Evolutionary conservation across 2,797 vertebrate genomes (phyloP).

Genomic region (Anguilla pacifica): DNA sequence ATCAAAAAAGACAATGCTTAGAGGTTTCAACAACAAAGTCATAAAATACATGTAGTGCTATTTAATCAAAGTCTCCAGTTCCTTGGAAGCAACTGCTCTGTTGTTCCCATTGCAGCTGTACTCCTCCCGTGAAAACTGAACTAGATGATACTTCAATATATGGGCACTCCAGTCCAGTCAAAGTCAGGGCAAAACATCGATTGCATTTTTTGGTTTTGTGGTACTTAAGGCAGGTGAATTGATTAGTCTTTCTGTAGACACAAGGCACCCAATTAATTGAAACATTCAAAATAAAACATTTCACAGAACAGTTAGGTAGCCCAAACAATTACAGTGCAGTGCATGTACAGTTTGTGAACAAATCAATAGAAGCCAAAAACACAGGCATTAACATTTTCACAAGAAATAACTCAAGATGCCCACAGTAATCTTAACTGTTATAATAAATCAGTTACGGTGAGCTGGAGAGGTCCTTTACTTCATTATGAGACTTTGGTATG

Average conservation of each 20-base stretch:
- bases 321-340: slow-evolving; percentile 41
- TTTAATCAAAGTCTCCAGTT: slow-evolving; percentile 3
- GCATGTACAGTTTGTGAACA: slow-evolving; percentile 20
- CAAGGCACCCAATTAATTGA: slow-evolving; percentile 57
- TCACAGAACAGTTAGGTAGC: slow-evolving; percentile 41
- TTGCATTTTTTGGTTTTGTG: slow-evolving; percentile 53
- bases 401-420: slow-evolving; percentile 25
- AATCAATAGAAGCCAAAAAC: slow-evolving; percentile 25
- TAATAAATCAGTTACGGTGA: slow-evolving; percentile 29
- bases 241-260: slow-evolving; percentile 58
- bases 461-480: slow-evolving; percentile 21
- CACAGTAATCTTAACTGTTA: slow-evolving; percentile 30
- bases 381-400: slow-evolving; percentile 29
- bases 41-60: neutral
- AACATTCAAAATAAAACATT: slow-evolving; percentile 41
- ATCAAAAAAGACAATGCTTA: neutral
- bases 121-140: slow-evolving; percentile 22
- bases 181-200: slow-evolving; percentile 19
- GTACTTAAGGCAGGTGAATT: slow-evolving; percentile 67
- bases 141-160: neutral
- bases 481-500: slow-evolving; percentile 51
- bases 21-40: neutral
- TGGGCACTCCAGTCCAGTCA: neutral
- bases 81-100: neutral
- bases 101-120: neutral